Evolutionary conservation across 1,140 invertebrate genomes (phyloP).

Genomic region (Meloidogyne hapla): DNA sequence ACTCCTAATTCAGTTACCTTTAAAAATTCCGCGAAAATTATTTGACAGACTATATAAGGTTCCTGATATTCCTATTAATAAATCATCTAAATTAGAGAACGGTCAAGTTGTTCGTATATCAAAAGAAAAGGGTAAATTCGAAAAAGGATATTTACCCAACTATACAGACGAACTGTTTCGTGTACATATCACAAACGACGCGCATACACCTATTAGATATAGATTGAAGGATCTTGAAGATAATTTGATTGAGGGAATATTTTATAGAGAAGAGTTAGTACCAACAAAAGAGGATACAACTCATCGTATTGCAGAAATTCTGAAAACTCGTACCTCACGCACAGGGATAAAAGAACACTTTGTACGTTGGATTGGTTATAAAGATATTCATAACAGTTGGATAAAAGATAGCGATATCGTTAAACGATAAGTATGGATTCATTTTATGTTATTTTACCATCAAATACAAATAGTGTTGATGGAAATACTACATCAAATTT

Average conservation of each 20-base stretch:
- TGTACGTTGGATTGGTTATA: constrained; percentile 20
- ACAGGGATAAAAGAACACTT: constrained; percentile 23
- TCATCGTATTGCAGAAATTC: constrained; percentile 13
- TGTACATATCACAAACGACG: too few species aligned
- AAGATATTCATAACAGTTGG: constrained; percentile 19
- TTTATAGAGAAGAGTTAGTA: constrained; percentile 28
- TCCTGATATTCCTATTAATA: background rate
- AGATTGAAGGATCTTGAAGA: background rate
- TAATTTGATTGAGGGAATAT: constrained; percentile 5
- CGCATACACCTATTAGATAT: background rate
- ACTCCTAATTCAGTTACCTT: constrained; percentile 29
- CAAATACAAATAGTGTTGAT: background rate
- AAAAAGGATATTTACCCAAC: constrained; percentile 21
- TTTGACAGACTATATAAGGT: background rate
- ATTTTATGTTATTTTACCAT: constrained; percentile 5
- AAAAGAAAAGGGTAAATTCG: constrained; percentile 29
- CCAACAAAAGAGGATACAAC: background rate
- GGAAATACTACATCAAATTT: constrained; percentile 9
- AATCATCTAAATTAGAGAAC: background rate
- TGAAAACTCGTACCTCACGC: background rate
- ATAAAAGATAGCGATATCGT: background rate
- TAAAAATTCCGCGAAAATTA: constrained; percentile 28
- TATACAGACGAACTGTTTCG: constrained; percentile 33
- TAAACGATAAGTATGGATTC: background rate
- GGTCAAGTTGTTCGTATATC: constrained; percentile 23